Evolutionary conservation across 2,888 invertebrate species (phyloP), one percentile per base, ranked within the genome.

Genomic region (Anorthoa munda): DNA sequence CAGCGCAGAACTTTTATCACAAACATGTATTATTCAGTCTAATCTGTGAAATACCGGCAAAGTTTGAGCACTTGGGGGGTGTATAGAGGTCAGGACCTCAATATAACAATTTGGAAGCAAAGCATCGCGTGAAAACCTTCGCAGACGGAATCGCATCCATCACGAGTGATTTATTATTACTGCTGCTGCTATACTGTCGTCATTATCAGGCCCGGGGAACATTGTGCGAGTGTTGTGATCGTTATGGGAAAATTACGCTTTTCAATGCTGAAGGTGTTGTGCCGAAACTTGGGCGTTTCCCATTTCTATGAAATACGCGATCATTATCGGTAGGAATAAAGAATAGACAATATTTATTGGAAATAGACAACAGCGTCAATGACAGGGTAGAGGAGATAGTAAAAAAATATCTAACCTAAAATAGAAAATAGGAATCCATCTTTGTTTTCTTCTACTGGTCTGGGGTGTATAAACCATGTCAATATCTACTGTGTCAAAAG

Each of bases 121-220:
- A 65, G 68, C 80, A 80, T 85, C 80, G 81, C 86, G 86, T 83
- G 86, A 55, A 82, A 63, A 56, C 66, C 73, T 68, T 63, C 58
- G 56, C 59, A 55, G 72, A 60, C 60, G 67, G 39, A 73, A 67
- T 75, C 75, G 31, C 72, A 72, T 86, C 81, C 60, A 86, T 84
- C 81, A 81, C 66, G 23, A 46, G 45, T 83, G 80, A 83, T 67
- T 79, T 75, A 75, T 80, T 78, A 67, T 72, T 81, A 70, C 60
- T 60, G 60, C 50, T 67, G 82, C 59, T 26, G 26, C 3, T 82
- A 77, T 77, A 67, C 64, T 64, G 67, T 77, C 68, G 66, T 72
- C 72, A 66, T 72, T 82, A 66, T 61, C 79, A 48, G 17, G n/a
- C 45, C 23, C n/a, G 64, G 69, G 66, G 64, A 31, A 31, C 23